Percentiles rank a stretch among this genome's conserved stretches.
These are phyloP conservation scores for Cheiracanthium punctorium DNA, from an alignment of 2,888 invertebrate genomes.

Conservation along the genomic window DNA sequence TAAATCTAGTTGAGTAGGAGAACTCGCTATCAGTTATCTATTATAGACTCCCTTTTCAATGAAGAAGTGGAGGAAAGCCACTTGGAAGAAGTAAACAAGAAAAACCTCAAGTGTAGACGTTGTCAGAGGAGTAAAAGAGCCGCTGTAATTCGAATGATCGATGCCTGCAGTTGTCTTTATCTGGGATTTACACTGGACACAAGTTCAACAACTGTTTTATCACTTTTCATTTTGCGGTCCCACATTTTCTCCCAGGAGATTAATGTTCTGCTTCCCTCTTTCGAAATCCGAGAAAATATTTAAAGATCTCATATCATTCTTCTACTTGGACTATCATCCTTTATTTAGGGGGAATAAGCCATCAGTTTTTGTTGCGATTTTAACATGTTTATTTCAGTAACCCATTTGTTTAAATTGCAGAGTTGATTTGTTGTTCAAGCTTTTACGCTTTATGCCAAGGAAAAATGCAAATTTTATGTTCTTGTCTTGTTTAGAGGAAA, in stretches of 20 bases:
- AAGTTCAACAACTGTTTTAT: slow-evolving; percentile 17
- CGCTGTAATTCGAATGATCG: slow-evolving; percentile 3
- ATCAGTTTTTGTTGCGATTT: too few relatives aligned
- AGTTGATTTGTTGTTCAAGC: too few relatives aligned
- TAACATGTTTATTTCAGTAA: too few relatives aligned
- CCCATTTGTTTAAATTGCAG: too few relatives aligned
- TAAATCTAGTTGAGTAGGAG: too few relatives aligned
- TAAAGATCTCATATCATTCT: too few relatives aligned
- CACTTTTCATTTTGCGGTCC: slow-evolving; percentile 12
- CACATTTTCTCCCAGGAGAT: not conserved
- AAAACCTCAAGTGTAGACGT: not conserved
- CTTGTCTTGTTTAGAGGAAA: too few relatives aligned
- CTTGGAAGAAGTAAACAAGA: not conserved
- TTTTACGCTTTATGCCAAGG: too few relatives aligned
- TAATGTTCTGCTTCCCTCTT: not conserved
- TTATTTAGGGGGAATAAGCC: too few relatives aligned
- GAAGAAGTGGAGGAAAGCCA: not conserved
- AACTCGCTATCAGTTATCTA: not conserved
- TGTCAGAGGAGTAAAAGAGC: not conserved
- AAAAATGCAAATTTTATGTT: too few relatives aligned
- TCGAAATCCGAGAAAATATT: not conserved
- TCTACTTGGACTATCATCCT: too few relatives aligned
- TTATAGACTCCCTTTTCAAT: not conserved
- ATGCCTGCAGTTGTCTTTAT: not conserved
- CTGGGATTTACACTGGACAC: slow-evolving; percentile 8